phyloP scores from a whole-genome alignment of 2,888 invertebrate species.

The Gisinianus flammeolus region DNA sequence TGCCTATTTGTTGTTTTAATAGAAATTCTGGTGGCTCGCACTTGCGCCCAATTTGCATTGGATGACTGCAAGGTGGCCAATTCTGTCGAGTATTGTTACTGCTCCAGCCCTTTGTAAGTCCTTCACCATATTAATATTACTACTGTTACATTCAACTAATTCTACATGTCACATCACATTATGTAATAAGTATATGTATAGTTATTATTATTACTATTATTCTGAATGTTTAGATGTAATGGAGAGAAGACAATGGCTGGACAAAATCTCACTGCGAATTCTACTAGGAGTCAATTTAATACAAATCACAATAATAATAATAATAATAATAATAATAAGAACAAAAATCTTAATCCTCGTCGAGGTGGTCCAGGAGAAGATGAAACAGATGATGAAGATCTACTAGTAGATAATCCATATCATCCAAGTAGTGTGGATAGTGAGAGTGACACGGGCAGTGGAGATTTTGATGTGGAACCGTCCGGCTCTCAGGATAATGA shows the following conservation, averaged over 20 bases:
- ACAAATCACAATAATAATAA: neutral
- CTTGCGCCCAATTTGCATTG: slow-evolving; percentile 46
- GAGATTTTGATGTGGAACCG: neutral
- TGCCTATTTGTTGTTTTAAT: slow-evolving; percentile 23
- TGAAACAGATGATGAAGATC: slow-evolving; percentile 54
- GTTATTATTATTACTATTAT: too few relatives aligned
- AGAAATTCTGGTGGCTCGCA: slow-evolving; percentile 53
- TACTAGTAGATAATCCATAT: slow-evolving; percentile 44
- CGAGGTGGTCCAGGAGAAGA: slow-evolving; percentile 30
- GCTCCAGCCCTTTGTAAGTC: slow-evolving; percentile 49
- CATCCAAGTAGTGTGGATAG: slow-evolving; percentile 12
- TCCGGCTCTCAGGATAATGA: neutral
- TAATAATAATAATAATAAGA: neutral
- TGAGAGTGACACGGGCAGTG: neutral
- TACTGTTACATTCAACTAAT: too few relatives aligned
- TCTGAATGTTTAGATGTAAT: too few relatives aligned
- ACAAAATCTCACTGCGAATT: neutral
- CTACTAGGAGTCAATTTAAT: neutral
- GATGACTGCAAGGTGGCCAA: slow-evolving; percentile 56
- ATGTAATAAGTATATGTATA: too few relatives aligned
- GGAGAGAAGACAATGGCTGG: slow-evolving; percentile 50
- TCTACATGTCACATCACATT: too few relatives aligned
- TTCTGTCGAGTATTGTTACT: slow-evolving; percentile 54
- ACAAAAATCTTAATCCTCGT: neutral
- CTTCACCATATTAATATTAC: too few relatives aligned